phyloP scores from a whole-genome alignment of 2,113 vertebrate species.

The Pseudorectes ferrugineus region DNA sequence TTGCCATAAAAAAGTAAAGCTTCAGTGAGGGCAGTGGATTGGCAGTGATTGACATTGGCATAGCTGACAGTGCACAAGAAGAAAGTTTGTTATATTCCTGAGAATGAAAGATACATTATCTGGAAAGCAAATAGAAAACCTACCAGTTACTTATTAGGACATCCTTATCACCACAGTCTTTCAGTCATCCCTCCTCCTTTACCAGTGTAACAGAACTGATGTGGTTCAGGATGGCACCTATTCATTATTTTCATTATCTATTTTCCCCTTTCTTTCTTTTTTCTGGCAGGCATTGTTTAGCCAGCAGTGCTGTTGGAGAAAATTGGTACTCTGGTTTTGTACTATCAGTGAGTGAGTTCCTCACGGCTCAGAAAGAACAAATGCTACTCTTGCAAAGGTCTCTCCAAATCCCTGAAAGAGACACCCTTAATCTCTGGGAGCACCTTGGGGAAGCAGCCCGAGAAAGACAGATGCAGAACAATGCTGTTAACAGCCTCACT shows the following conservation, averaged over 20 bases:
- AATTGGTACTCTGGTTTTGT: not conserved
- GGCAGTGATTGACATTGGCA: not conserved
- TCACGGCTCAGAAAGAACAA: not conserved
- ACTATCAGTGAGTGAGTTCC: accelerated
- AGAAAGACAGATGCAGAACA: not conserved
- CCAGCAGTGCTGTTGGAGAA: not conserved
- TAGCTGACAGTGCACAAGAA: not conserved
- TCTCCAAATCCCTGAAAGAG: not conserved
- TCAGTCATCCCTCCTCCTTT: not conserved
- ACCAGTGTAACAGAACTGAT: not conserved
- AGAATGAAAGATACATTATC: not conserved
- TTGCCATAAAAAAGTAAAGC: not conserved
- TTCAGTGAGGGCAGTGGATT: not conserved
- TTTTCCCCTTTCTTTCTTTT: not conserved
- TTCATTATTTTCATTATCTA: not conserved
- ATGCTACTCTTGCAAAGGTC: not conserved
- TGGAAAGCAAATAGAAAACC: not conserved
- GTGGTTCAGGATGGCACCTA: not conserved
- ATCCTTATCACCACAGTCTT: not conserved
- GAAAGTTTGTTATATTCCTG: not conserved
- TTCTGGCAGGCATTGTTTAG: not conserved
- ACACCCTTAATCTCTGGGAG: not conserved
- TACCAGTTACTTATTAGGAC: not conserved
- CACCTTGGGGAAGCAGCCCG: not conserved
- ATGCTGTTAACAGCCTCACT: not conserved